These are phyloP conservation scores for Mystacides longicornis DNA, from an alignment of 2,888 invertebrate species.

Conservation along the genomic window DNA sequence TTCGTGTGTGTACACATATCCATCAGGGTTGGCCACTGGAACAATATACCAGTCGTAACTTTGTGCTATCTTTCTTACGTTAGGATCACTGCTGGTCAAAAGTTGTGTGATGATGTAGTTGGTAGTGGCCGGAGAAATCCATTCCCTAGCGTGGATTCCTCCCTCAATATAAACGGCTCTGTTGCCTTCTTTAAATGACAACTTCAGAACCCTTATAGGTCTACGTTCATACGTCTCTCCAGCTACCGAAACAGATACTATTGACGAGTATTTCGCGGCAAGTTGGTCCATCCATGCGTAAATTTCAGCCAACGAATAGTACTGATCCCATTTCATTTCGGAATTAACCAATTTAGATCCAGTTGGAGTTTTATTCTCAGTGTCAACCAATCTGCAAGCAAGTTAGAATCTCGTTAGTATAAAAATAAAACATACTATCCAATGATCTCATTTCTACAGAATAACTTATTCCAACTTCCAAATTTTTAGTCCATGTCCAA, in stretches of 20 bases:
- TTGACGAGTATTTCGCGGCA: constrained; percentile 40
- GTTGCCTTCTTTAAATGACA: constrained; percentile 40
- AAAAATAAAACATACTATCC: too few species aligned
- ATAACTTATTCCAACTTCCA: too few species aligned
- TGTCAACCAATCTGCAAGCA: too few species aligned
- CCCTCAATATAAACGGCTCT: constrained; percentile 58
- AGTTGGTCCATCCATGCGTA: constrained; percentile 52
- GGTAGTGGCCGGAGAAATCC: constrained; percentile 65
- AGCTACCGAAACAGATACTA: constrained; percentile 44
- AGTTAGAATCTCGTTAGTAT: too few species aligned
- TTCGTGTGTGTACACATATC: constrained; percentile 58
- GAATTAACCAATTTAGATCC: too few species aligned
- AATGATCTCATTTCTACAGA: too few species aligned
- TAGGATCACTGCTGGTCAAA: constrained; percentile 50
- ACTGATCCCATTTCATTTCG: constrained; percentile 50
- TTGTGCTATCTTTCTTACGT: constrained; percentile 52
- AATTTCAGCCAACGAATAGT: constrained; percentile 52
- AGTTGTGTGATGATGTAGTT: constrained; percentile 65
- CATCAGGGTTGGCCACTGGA: constrained; percentile 68
- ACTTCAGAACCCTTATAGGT: constrained; percentile 49
- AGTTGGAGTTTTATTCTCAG: too few species aligned
- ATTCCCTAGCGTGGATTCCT: constrained; percentile 61
- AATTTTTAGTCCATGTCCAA: too few species aligned
- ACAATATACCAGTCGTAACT: constrained; percentile 69
- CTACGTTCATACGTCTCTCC: constrained; percentile 56